Evolutionary conservation across 2,113 vertebrate species (phyloP), one percentile per base, ranked within the genome.

Genomic region (Promerops cafer): DNA sequence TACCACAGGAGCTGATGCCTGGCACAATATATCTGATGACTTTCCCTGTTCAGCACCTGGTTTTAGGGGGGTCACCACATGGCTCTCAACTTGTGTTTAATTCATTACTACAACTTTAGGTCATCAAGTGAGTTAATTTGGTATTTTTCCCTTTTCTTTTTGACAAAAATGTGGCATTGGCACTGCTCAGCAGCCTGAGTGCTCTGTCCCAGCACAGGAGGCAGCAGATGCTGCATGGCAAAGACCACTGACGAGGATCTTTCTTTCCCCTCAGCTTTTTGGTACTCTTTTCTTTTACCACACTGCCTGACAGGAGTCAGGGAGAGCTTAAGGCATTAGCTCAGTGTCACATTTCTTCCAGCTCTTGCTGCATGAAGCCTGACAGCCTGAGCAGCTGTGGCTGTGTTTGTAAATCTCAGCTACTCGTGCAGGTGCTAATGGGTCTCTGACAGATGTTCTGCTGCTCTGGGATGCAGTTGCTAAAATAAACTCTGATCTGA

Each of bases 1-100:
- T 44, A 2, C 79, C 45, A 0, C 45, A 42, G 52, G 54, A 63
- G 3, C 23, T n/a, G 53, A 0, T 6, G n/a, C 40, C 40, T 69
- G 52, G 23, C 60, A n/a, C 30, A 7, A 7, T 0, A 0, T 1
- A 11, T 2, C 44, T 54, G 14, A 9, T 24, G 23, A 6, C 39
- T 49, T 28, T 26, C 21, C 23, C 50, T 72, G 54, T 75, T 83
- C 50, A 50, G 35, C 23, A 22, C 30, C 35, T 42, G 45, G 0
- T 7, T 60, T 54, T 60, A 37, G 23, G 23, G 33, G 42, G 5
- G 8, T 72, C 35, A 16, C 18, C 2, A 8, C 16, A 1, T 21
- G 54, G 24, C 54, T 70, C 11, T 14, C 52, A 47, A 28, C 8
- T 68, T 64, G 20, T 14, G 4, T 76, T 76, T 60, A 44, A 28